These are phyloP conservation scores for Andrena flavipes DNA, from an alignment of 2,888 invertebrate genomes.

Conservation along the genomic window DNA sequence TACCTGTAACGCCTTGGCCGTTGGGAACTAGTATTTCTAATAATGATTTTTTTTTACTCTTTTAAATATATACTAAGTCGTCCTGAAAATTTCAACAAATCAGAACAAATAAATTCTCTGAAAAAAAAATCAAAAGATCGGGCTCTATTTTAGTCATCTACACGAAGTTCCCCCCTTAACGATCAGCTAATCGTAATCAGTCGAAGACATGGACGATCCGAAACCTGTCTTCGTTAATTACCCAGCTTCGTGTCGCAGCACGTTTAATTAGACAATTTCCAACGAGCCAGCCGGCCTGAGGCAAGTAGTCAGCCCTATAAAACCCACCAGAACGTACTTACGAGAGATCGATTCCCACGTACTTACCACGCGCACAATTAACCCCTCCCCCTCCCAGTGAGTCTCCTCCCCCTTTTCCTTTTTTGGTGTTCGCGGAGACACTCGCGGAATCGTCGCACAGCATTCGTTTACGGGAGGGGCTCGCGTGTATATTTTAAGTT, in stretches of 20 bases:
- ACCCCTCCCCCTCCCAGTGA: constrained; percentile 38
- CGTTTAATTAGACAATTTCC: constrained; percentile 55
- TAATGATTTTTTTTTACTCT: too few relatives aligned
- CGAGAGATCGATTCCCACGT: constrained; percentile 20
- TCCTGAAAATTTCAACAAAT: too few relatives aligned
- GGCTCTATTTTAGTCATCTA: too few relatives aligned
- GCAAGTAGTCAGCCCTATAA: constrained; percentile 11
- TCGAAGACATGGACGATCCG: constrained; percentile 8
- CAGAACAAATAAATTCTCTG: too few relatives aligned
- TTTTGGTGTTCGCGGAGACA: not conserved
- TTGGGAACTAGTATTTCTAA: too few relatives aligned
- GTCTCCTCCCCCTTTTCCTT: not conserved
- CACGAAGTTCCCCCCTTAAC: too few relatives aligned
- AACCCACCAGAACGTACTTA: constrained; percentile 52
- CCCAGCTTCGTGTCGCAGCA: constrained; percentile 38
- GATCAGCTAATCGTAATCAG: not conserved
- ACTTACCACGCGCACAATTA: constrained; percentile 58
- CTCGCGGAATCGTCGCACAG: constrained; percentile 13
- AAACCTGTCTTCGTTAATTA: constrained; percentile 28
- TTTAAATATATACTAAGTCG: too few relatives aligned
- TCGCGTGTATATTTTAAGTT: not conserved
- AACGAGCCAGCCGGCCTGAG: constrained; percentile 17
- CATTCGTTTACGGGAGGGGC: constrained; percentile 32
- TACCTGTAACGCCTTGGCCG: too few relatives aligned
- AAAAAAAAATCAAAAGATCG: too few relatives aligned